Evolutionary conservation across 1,140 invertebrate species (phyloP).

Genomic region (Bombus breviceps): DNA sequence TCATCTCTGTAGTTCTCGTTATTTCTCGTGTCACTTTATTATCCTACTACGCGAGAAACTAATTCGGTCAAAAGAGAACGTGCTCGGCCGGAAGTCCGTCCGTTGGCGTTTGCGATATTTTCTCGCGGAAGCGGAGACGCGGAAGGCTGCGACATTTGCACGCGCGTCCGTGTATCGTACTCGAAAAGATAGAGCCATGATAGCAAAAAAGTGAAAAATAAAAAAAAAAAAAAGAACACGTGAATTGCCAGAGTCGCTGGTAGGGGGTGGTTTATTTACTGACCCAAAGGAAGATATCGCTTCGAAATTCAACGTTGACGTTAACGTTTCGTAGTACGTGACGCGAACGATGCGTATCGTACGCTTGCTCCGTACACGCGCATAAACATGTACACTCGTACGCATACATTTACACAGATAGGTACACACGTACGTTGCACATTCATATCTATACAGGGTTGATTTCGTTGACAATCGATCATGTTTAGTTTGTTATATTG

Average conservation of each 20-base stretch:
- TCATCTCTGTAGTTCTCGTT: not conserved
- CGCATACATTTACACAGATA: not conserved
- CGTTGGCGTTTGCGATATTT: constrained; percentile 12
- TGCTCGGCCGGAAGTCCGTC: not conserved
- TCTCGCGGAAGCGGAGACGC: constrained; percentile 15
- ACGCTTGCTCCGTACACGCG: not conserved
- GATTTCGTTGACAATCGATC: constrained; percentile 23
- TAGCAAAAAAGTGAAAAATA: not conserved
- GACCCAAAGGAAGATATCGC: constrained; percentile 21
- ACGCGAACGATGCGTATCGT: not conserved
- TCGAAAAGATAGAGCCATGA: not conserved
- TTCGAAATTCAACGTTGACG: constrained; percentile 4
- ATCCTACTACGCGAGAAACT: not conserved
- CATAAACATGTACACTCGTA: not conserved
- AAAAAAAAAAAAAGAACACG: not conserved
- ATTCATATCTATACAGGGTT: not conserved
- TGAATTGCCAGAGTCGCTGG: not conserved
- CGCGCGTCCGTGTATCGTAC: not conserved
- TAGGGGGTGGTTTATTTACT: constrained; percentile 6
- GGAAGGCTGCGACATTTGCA: not conserved
- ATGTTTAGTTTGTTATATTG: constrained; percentile 17
- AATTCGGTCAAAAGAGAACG: constrained; percentile 5
- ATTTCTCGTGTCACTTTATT: not conserved
- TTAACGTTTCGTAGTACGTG: not conserved
- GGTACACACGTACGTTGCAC: no score